A percentile compares a stretch with the other conserved stretches of the same genome.
phyloP scores from a whole-genome alignment of 2,113 vertebrate genomes.

The Xenopus laevis region DNA sequence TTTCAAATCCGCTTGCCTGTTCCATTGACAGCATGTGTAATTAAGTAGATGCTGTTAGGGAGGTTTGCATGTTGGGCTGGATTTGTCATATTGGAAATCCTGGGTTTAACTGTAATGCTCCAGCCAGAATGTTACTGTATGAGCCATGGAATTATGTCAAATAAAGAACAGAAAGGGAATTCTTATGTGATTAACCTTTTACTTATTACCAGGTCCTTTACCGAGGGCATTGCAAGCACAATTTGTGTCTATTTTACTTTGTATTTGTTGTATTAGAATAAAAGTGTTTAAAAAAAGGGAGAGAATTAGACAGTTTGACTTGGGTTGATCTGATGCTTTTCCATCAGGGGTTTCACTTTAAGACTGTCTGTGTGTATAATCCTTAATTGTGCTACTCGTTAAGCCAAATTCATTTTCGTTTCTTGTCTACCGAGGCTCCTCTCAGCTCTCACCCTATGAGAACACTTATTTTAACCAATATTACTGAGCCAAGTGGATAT shows the following conservation, averaged over 20 bases:
- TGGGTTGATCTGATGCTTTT: slow-evolving; percentile 19
- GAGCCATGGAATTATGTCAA: background rate
- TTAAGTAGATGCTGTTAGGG: slow-evolving; percentile 38
- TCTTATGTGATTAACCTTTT: background rate
- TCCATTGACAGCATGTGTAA: slow-evolving; percentile 31
- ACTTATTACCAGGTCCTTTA: background rate
- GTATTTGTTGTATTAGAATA: no score
- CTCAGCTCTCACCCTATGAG: slow-evolving; percentile 44
- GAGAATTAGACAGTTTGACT: background rate
- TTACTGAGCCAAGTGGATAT: slow-evolving; percentile 50
- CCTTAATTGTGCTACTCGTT: slow-evolving; percentile 30
- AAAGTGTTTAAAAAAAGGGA: background rate
- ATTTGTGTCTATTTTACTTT: background rate
- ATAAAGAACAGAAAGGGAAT: background rate
- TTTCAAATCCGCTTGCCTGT: background rate
- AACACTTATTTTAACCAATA: slow-evolving; percentile 48
- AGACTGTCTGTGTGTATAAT: slow-evolving; percentile 17
- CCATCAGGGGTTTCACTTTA: slow-evolving; percentile 27
- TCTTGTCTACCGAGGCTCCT: slow-evolving; percentile 31
- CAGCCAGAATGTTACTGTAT: background rate
- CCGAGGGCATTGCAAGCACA: background rate
- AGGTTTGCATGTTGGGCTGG: slow-evolving; percentile 37
- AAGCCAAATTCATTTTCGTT: slow-evolving; percentile 49
- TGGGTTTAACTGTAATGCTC: slow-evolving; percentile 7
- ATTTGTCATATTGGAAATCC: slow-evolving; percentile 17